These are phyloP conservation scores for Petrolisthes manimaculis DNA, from an alignment of 2,888 invertebrate genomes.

Conservation along the genomic window DNA sequence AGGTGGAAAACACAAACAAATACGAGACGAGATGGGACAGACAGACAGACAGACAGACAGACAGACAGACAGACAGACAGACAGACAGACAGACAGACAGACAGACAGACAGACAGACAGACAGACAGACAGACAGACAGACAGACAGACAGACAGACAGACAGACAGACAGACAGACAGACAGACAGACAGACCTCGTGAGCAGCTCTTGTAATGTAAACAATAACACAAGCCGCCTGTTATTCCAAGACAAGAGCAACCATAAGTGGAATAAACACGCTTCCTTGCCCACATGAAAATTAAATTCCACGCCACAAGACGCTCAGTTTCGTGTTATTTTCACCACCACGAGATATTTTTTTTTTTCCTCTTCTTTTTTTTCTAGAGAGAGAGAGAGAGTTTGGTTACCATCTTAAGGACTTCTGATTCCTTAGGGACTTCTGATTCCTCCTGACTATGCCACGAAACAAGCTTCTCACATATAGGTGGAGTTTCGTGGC, in stretches of 20 bases:
- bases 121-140: slow-evolving; percentile 1
- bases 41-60: background rate
- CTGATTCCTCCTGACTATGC: too few relatives aligned
- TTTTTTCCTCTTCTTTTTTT: too few relatives aligned
- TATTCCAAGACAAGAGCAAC: background rate
- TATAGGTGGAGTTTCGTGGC: too few relatives aligned
- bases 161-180: slow-evolving; percentile 20
- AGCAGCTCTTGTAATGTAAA: background rate
- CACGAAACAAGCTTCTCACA: too few relatives aligned
- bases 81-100: slow-evolving; percentile 6
- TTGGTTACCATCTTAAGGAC: too few relatives aligned
- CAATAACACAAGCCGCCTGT: background rate
- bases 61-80: slow-evolving; percentile 5
- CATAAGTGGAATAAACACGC: background rate
- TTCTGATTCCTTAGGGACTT: too few relatives aligned
- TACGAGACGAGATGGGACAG: background rate
- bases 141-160: slow-evolving; percentile 1
- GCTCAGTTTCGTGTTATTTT: too few relatives aligned
- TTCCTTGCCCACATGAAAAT: too few relatives aligned
- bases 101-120: slow-evolving; percentile 10
- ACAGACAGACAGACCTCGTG: background rate
- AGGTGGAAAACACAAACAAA: background rate
- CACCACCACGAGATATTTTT: too few relatives aligned
- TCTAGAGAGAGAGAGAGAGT: too few relatives aligned
- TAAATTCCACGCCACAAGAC: too few relatives aligned